Evolutionary conservation across 1,140 invertebrate species (phyloP).

Genomic region (Amyelois transitella): DNA sequence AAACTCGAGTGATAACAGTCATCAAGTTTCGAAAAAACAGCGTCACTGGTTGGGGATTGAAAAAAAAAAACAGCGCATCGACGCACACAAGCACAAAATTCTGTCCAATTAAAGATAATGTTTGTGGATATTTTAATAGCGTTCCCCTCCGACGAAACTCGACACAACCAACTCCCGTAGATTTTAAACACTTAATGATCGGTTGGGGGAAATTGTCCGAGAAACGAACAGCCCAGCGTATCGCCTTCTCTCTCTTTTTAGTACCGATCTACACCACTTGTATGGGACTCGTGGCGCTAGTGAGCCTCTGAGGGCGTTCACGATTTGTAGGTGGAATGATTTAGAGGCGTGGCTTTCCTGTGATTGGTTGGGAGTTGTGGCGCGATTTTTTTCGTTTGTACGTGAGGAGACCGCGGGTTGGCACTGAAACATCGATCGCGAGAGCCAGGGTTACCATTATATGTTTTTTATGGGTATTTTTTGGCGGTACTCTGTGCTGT

Average conservation of each 20-base stretch:
- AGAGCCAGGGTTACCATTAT: slow-evolving; percentile 61
- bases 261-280: slow-evolving; percentile 49
- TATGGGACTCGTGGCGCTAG: slow-evolving; percentile 54
- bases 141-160: slow-evolving; percentile 68
- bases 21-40: slow-evolving; percentile 61
- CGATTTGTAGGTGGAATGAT: slow-evolving; percentile 30
- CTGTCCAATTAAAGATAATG: slow-evolving; percentile 73
- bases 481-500: slow-evolving; percentile 58
- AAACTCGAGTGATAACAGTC: slow-evolving; percentile 61
- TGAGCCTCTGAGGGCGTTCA: slow-evolving; percentile 25
- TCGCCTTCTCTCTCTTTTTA: slow-evolving; percentile 56
- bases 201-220: slow-evolving; percentile 72
- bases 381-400: slow-evolving; percentile 60
- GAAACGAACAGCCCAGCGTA: slow-evolving; percentile 63
- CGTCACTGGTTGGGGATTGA: slow-evolving; percentile 34
- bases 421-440: slow-evolving; percentile 55
- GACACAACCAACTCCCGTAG: slow-evolving; percentile 72
- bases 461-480: slow-evolving; percentile 73
- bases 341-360: slow-evolving; percentile 23
- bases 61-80: slow-evolving; percentile 43
- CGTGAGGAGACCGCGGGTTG: slow-evolving; percentile 53
- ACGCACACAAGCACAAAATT: slow-evolving; percentile 69
- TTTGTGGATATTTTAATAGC: slow-evolving; percentile 74
- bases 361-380: slow-evolving; percentile 42
- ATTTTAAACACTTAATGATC: slow-evolving; percentile 74